Percentiles rank a stretch among this genome's conserved stretches.
Evolutionary conservation across 2,113 vertebrate species (phyloP).

Genomic region (Erythrolamprus reginae): DNA sequence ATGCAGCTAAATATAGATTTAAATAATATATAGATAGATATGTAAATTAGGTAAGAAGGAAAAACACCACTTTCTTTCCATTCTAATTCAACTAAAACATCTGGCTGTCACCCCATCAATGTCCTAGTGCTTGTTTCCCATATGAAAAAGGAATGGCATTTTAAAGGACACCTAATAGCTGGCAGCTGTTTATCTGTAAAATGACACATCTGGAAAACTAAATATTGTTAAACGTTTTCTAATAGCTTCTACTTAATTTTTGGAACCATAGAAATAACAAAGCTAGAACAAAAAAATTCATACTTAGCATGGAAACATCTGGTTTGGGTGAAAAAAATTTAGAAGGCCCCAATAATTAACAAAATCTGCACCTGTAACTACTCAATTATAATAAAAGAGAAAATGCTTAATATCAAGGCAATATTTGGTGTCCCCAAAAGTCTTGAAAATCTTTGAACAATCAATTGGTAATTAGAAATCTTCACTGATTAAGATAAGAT

Average conservation of each 20-base stretch:
- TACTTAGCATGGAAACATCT: constrained; percentile 46
- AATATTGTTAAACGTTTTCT: constrained; percentile 48
- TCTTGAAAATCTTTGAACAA: background rate
- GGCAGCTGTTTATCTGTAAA: constrained; percentile 66
- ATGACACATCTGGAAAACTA: constrained; percentile 61
- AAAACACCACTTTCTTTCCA: constrained; percentile 50
- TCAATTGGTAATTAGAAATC: background rate
- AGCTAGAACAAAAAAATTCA: background rate
- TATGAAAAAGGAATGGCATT: constrained; percentile 59
- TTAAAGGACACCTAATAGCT: constrained; percentile 59
- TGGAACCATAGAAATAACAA: constrained; percentile 52
- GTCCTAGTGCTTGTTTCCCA: constrained; percentile 57
- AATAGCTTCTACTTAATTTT: constrained; percentile 56
- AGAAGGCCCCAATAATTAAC: background rate
- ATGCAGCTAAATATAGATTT: constrained; percentile 30
- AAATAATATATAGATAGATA: constrained; percentile 25
- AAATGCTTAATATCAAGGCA: background rate
- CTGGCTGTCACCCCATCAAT: constrained; percentile 67
- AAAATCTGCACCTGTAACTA: constrained; percentile 32
- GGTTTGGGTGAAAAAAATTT: constrained; percentile 29
- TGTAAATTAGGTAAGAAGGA: constrained; percentile 4
- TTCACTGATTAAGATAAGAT: background rate
- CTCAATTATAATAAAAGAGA: background rate
- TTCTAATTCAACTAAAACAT: constrained; percentile 55
- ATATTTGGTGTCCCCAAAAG: background rate